Evolutionary conservation across 2,888 invertebrate species (phyloP).

Genomic region (Perizoma affinitatum): DNA sequence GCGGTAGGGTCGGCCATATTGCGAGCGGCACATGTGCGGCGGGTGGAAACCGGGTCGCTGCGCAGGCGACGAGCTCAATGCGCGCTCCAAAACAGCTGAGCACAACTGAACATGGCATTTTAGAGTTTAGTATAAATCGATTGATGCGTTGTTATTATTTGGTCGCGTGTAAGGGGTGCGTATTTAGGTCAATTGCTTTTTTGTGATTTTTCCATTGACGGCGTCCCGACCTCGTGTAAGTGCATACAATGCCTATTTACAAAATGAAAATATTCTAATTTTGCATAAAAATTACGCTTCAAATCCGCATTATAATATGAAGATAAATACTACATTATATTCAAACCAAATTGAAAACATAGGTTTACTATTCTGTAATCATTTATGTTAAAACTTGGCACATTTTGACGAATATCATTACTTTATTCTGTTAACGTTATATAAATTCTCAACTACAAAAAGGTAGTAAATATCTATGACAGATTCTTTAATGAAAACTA

Average conservation of each 20-base stretch:
- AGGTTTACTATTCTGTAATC: too few species aligned
- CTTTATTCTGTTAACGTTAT: too few species aligned
- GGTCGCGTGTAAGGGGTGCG: slow-evolving; percentile 36
- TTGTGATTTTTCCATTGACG: slow-evolving; percentile 33
- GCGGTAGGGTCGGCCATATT: slow-evolving; percentile 15
- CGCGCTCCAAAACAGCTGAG: slow-evolving; percentile 22
- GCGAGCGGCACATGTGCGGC: slow-evolving; percentile 31
- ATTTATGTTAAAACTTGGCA: too few species aligned
- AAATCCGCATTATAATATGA: neutral
- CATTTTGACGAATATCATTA: too few species aligned
- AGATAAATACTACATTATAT: neutral
- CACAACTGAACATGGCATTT: slow-evolving; percentile 1
- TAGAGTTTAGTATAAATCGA: slow-evolving; percentile 32
- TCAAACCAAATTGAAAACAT: too few species aligned
- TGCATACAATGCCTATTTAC: slow-evolving; percentile 27
- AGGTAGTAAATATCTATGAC: too few species aligned
- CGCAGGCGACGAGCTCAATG: slow-evolving; percentile 29
- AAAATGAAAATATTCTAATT: slow-evolving; percentile 27
- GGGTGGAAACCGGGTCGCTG: slow-evolving; percentile 13
- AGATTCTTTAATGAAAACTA: too few species aligned
- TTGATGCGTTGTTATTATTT: slow-evolving; percentile 25
- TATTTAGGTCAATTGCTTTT: slow-evolving; percentile 40
- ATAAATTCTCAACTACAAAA: too few species aligned
- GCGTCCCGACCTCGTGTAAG: slow-evolving; percentile 20
- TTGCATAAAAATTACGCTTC: slow-evolving; percentile 22